phyloP scores from a whole-genome alignment of 2,888 invertebrate genomes.

The Tipula confusa region DNA sequence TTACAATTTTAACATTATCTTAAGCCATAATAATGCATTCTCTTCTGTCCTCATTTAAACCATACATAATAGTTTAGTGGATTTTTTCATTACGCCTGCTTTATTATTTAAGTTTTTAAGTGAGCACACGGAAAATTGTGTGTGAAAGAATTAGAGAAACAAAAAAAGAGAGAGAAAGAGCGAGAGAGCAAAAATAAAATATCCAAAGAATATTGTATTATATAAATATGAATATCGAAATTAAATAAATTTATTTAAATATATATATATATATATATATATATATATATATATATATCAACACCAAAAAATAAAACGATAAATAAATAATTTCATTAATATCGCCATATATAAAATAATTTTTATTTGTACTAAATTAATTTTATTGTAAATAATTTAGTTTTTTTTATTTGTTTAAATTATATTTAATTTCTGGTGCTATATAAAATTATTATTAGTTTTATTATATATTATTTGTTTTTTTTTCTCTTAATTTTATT shows the following conservation, averaged over 20 bases:
- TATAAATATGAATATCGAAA: background rate
- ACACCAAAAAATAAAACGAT: conserved; percentile 8
- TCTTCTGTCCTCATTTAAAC: too few species aligned
- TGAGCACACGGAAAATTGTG: too few species aligned
- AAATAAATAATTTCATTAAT: conserved; percentile 9
- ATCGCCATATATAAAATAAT: background rate
- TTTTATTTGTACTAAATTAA: conserved; percentile 13
- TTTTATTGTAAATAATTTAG: background rate
- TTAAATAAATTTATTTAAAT: background rate
- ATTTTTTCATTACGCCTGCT: too few species aligned
- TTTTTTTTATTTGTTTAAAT: background rate
- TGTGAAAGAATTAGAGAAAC: too few species aligned
- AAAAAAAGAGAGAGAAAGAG: too few species aligned
- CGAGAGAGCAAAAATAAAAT: background rate
- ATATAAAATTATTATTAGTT: background rate
- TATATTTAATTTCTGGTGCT: conserved; percentile 15
- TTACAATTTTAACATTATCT: too few species aligned
- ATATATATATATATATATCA: background rate
- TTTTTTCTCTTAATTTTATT: background rate
- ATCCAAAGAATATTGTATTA: conserved; percentile 25
- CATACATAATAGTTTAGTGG: too few species aligned
- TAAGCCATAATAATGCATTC: too few species aligned
- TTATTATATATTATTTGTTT: background rate
- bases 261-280: too few species aligned
- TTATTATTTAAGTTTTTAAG: too few species aligned